phyloP scores from a whole-genome alignment of 2,888 invertebrate genomes.

The Nemotelus pantherinus region DNA sequence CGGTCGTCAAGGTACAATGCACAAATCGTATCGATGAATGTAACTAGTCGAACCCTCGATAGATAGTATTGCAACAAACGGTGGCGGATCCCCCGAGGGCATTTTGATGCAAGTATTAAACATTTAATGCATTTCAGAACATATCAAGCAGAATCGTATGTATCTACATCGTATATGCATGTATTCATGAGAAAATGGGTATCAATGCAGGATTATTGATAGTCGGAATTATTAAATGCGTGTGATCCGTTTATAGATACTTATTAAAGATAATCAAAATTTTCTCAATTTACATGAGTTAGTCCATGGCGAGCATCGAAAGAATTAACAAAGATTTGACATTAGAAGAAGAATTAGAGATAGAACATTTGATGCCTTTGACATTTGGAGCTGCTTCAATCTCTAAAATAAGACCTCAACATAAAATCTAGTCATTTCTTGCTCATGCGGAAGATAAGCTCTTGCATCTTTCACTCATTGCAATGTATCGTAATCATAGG shows the following conservation, averaged over 20 bases:
- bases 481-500: too few species aligned
- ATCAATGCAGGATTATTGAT: not conserved
- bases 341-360: too few species aligned
- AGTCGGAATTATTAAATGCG: not conserved
- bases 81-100: slow-evolving; percentile 40
- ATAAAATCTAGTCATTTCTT: too few species aligned
- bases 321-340: too few species aligned
- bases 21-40: not conserved
- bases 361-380: too few species aligned
- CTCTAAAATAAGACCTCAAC: too few species aligned
- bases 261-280: slow-evolving; percentile 13
- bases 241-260: not conserved
- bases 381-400: too few species aligned
- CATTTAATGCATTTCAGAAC: not conserved
- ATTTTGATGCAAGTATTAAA: not conserved
- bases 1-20: not conserved
- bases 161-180: too few species aligned
- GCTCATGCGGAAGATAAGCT: too few species aligned
- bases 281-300: slow-evolving; percentile 1
- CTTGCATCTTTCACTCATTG: too few species aligned
- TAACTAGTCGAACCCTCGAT: not conserved
- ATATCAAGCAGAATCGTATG: too few species aligned
- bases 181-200: not conserved
- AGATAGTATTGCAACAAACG: slow-evolving; percentile 34
- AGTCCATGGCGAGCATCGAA: not conserved